Conservation (phyloP, 2,113 vertebrate species). For the Neolamprologus modestus region DNA sequence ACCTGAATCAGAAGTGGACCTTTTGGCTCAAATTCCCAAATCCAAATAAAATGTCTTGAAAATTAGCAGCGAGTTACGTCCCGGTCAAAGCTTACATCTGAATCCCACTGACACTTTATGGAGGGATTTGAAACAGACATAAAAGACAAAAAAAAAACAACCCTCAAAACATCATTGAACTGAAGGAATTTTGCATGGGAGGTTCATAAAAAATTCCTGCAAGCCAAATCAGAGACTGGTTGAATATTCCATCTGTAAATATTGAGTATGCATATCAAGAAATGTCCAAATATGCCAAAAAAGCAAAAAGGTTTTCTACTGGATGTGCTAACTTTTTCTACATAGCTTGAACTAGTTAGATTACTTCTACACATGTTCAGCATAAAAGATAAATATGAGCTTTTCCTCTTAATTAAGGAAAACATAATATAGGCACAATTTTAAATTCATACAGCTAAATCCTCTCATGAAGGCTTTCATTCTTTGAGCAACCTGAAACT, state of each 20-base stretch:
- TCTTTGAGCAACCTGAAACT: neutral
- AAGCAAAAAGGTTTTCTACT: neutral
- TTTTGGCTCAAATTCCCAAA: neutral
- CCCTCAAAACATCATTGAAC: neutral
- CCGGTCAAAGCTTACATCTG: neutral
- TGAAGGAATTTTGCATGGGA: neutral
- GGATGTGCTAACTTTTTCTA: neutral
- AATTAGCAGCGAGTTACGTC: neutral
- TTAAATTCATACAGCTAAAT: neutral
- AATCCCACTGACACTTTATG: neutral
- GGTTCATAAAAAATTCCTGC: neutral
- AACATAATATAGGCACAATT: neutral
- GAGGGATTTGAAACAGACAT: neutral
- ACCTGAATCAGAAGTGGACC: neutral
- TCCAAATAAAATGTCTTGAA: neutral
- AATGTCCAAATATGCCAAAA: neutral
- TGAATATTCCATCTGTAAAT: neutral
- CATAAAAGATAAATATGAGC: neutral
- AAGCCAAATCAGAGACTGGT: neutral
- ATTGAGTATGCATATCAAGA: neutral
- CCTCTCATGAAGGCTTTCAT: neutral
- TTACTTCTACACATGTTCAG: neutral
- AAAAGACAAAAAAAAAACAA: fast-evolving
- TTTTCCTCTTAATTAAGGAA: neutral
- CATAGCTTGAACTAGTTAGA: neutral